These are phyloP conservation scores for Coleophora flavipennella DNA, from an alignment of 2,888 invertebrate genomes.

Conservation along the genomic window DNA sequence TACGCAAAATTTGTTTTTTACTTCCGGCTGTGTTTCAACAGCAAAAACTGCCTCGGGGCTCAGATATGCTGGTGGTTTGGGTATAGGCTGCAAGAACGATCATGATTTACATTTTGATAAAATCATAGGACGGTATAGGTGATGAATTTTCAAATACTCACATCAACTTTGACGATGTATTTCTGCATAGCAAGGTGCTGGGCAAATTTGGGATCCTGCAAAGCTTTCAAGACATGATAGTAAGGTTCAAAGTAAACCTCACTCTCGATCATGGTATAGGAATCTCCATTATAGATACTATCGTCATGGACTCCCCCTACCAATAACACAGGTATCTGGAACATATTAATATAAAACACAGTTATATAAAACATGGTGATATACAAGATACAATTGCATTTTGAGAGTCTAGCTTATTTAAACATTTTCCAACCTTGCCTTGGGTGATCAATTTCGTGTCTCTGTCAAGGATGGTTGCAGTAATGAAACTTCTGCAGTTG, in stretches of 20 bases:
- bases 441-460: conserved; percentile 37
- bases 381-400: too few species aligned
- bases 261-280: conserved; percentile 79
- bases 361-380: too few species aligned
- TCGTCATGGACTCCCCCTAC: conserved; percentile 20
- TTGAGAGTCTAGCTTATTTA: too few species aligned
- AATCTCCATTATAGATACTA: conserved; percentile 25
- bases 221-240: conserved; percentile 77
- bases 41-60: conserved; percentile 18
- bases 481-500: conserved; percentile 75
- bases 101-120: background rate
- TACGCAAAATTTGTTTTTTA: conserved; percentile 23
- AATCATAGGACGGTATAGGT: conserved; percentile 9
- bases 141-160: conserved; percentile 34
- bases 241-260: conserved; percentile 88
- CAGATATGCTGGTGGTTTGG: conserved; percentile 13
- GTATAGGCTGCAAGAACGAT: conserved; percentile 12
- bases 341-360: conserved; percentile 2
- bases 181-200: conserved; percentile 76
- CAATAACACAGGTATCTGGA: conserved; percentile 43
- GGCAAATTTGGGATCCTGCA: conserved; percentile 71
- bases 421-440: conserved; percentile 35
- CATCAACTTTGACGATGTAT: conserved; percentile 76
- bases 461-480: conserved; percentile 77
- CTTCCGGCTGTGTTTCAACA: conserved; percentile 5